Base-by-base conservation (phyloP, 2,888 invertebrate genomes). In the Drosophila quasianomalipes region DNA sequence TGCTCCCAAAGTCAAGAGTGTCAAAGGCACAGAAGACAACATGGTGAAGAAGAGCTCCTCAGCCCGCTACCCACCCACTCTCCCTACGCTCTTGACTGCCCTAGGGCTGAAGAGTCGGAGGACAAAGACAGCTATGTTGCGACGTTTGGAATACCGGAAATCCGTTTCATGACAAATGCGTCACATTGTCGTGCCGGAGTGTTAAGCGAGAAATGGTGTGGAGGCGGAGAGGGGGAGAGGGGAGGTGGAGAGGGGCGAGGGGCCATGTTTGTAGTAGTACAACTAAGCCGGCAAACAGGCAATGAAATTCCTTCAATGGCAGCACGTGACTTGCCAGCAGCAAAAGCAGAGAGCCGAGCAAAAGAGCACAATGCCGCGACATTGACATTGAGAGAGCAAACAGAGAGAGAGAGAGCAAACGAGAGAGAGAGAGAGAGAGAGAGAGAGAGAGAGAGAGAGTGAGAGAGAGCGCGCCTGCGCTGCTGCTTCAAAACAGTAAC, bases 161-260 rank as follows among this genome's bases (percentile, higher is more conserved):
- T 92, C 87, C 91, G 90, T 83, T 90, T 89, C 89, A 85, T 89
- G 83, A 84, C 83, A 82, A 90, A 86, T 82, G 88, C 86, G 77
- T 77, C 78, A 83, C 89, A 89, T 89, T 87, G 89, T 85, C 81
- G 75, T 73, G 72, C 63, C 60, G 52, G 78, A 77, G 88, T 83
- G 88, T 85, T 82, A 83, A 85, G 76, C 63, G 72, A 60, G 47
- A 33, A 51, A 55, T 41, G 10, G n/a, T 44, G 22, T 54, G 16
- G 7, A 19, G 41, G 26, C 6, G 1, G 7, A 3, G 1, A 19
- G 12, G 16, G 6, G 19, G 2, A n/a, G 14, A 0, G 5, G 2
- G 12, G 28, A 12, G 19, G 5, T 54, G 4, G 37, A 10, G 1
- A 22, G 53, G 5, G 33, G 33, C n/a, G 44, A 26, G 47, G 31